These are phyloP conservation scores for Tetragnatha montana DNA, from an alignment of 2,888 invertebrate species.

Conservation along the genomic window DNA sequence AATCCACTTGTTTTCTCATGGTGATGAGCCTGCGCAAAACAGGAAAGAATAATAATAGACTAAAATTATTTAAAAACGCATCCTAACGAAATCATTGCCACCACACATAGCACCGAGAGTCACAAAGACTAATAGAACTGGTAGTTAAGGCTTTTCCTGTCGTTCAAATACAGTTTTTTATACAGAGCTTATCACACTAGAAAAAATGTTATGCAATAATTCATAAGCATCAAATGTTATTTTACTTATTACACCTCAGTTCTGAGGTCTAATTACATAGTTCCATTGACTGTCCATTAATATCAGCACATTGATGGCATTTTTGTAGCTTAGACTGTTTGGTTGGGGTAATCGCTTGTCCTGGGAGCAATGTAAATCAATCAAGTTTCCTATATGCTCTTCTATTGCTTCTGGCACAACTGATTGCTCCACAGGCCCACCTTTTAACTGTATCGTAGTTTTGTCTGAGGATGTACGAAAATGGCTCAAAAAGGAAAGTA, in stretches of 20 bases:
- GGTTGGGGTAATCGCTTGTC: slow-evolving; percentile 50
- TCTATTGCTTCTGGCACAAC: slow-evolving; percentile 57
- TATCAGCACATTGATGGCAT: slow-evolving; percentile 51
- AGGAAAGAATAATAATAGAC: slow-evolving; percentile 35
- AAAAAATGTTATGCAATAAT: slow-evolving; percentile 68
- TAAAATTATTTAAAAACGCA: slow-evolving; percentile 39
- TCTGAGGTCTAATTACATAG: slow-evolving; percentile 55
- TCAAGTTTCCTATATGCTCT: slow-evolving; percentile 67
- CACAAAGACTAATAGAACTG: slow-evolving; percentile 59
- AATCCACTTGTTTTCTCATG: slow-evolving; percentile 33
- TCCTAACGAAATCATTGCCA: slow-evolving; percentile 60
- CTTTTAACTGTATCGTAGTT: slow-evolving; percentile 53
- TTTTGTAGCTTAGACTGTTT: slow-evolving; percentile 56
- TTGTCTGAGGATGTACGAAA: slow-evolving; percentile 21
- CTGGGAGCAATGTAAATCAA: slow-evolving; percentile 52
- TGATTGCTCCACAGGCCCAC: slow-evolving; percentile 45
- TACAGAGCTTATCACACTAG: slow-evolving; percentile 70
- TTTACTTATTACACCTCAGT: slow-evolving; percentile 58
- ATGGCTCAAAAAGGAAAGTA: slow-evolving; percentile 60
- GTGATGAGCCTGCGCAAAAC: slow-evolving; percentile 28
- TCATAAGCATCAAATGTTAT: slow-evolving; percentile 68
- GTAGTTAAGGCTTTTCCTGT: slow-evolving; percentile 56
- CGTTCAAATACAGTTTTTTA: slow-evolving; percentile 67
- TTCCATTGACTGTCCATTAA: slow-evolving; percentile 60
- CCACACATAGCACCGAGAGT: slow-evolving; percentile 68